These are phyloP conservation scores for Mustelus asterias DNA, from an alignment of 2,113 vertebrate genomes.

Conservation along the genomic window DNA sequence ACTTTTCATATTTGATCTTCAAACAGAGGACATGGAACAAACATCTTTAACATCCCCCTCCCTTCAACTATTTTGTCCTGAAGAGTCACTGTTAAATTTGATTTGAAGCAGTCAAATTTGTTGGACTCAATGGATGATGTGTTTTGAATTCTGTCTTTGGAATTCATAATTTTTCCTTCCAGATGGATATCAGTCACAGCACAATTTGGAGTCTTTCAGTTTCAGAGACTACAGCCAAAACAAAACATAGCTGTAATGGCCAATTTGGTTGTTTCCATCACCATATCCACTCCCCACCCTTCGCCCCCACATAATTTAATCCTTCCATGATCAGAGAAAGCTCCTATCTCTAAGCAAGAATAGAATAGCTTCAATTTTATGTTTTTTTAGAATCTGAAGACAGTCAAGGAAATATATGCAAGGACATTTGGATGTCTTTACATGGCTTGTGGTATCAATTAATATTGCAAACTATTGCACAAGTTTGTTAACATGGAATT, in stretches of 20 bases:
- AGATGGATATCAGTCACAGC: background rate
- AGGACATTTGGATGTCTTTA: background rate
- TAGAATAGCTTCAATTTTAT: background rate
- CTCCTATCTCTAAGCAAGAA: background rate
- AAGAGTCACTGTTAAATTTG: background rate
- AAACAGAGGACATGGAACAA: slow-evolving; percentile 90
- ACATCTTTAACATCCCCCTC: background rate
- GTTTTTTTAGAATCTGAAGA: background rate
- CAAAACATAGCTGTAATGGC: background rate
- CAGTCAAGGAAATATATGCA: background rate
- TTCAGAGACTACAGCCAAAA: background rate
- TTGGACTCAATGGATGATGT: background rate
- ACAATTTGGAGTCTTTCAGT: background rate
- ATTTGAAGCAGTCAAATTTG: background rate
- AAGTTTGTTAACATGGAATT: background rate
- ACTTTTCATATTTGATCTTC: slow-evolving; percentile 90
- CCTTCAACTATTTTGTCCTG: background rate
- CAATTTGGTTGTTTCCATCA: background rate
- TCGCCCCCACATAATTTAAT: background rate
- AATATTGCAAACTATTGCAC: background rate
- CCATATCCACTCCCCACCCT: background rate
- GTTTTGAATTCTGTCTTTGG: background rate
- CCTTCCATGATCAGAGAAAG: background rate
- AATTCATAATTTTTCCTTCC: background rate
- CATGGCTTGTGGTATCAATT: background rate